Base-by-base conservation (phyloP, 2,888 invertebrate genomes). In the Dorcus parallelipipedus region DNA sequence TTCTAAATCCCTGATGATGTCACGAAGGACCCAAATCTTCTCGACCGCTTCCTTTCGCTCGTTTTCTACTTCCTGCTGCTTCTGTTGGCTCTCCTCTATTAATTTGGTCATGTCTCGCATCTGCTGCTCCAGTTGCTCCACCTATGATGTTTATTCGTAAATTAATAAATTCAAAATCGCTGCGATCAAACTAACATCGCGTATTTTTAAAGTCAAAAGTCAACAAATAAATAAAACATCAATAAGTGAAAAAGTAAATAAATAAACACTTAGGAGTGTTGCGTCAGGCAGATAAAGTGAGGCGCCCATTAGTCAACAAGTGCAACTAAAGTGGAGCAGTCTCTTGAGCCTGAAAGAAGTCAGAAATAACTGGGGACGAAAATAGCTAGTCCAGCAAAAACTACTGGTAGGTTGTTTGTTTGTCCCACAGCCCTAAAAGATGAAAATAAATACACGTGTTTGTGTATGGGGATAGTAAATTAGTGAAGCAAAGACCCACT, bases 1-100 rank as follows among this genome's bases (percentile, higher is more conserved):
- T 73, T 95, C 94, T 42, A 93, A 76, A 65, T 90, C 90, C 0
- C 84, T 81, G 53, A 94, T 90, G 53, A 93, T 88, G 58, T 93
- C 92, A 38, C 91, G 80, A 10, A 93, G 80, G 9, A 88, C 82
- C 68, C 82, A 82, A 20, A 91, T 86, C 75, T 92, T 91, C 54
- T 91, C 90, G 38, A 88, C 83, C 0, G 89, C 86, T n/a, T 86
- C 86, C 74, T 89, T 86, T 1, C 91, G 77, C 64, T 93, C 91
- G 1, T 82, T 80, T 74, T 93, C 90, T 0, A 87, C 77, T 53
- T 86, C 83, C 2, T 84, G 83, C 65, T 86, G 86, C 61, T 85
- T 84, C 0, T 81, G 75, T 66, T 87, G 86, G 1, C 86, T 76
- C 7, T 86, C 87, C 1, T 79, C 73, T 61, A 90, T 82, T 52